Percentiles rank a stretch among this genome's conserved stretches.
Evolutionary conservation across 2,113 vertebrate genomes (phyloP).

Genomic region (Setophaga petechia): DNA sequence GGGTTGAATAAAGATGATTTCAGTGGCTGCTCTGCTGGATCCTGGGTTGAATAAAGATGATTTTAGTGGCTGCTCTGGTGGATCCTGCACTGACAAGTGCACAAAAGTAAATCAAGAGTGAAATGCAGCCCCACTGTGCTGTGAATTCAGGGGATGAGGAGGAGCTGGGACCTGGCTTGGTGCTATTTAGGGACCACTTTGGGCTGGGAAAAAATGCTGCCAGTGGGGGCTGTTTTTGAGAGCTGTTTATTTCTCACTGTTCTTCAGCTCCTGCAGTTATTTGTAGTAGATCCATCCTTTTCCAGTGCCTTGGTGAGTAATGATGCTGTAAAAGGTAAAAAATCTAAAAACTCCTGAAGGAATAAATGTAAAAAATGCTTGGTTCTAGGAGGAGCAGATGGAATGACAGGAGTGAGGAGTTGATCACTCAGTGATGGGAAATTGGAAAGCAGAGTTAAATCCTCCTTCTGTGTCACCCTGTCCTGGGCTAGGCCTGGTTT

Average conservation of each 20-base stretch:
- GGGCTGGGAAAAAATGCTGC: not conserved
- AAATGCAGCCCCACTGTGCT: not conserved
- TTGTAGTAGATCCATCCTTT: not conserved
- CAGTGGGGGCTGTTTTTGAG: not conserved
- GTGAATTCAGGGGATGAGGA: not conserved
- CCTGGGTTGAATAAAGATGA: not conserved
- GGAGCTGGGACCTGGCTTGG: not conserved
- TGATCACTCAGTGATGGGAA: not conserved
- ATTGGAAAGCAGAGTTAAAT: not conserved
- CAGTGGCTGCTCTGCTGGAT: too few species aligned
- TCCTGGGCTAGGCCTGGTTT: not conserved
- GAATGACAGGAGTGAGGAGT: not conserved
- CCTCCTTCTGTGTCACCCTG: not conserved
- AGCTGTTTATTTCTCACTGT: not conserved
- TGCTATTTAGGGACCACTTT: not conserved
- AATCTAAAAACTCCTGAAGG: not conserved
- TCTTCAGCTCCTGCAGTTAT: not conserved
- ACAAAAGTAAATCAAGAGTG: not conserved
- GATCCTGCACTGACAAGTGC: not conserved
- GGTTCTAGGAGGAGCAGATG: not conserved
- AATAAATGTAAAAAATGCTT: not conserved
- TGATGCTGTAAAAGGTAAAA: not conserved
- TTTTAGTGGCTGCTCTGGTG: not conserved
- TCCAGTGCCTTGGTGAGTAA: not conserved
- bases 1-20: too few species aligned